A percentile compares a stretch with the other conserved stretches of the same genome.
These are phyloP conservation scores for Schizaphis graminum DNA, from an alignment of 2,888 invertebrate genomes.

Conservation along the genomic window DNA sequence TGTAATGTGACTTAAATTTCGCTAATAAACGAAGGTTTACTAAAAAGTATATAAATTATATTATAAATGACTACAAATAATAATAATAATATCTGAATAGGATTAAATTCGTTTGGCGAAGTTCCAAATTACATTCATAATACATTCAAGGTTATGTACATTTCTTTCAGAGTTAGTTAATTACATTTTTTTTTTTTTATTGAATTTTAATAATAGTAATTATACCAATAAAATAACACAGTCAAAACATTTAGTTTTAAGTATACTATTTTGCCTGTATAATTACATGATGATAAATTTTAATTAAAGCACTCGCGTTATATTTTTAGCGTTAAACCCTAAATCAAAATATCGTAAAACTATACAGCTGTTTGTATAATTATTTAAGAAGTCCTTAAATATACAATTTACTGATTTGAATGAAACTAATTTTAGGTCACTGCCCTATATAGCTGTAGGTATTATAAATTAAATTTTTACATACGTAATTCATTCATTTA, in stretches of 20 bases:
- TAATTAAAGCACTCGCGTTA: not conserved
- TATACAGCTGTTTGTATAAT: not conserved
- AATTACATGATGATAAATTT: not conserved
- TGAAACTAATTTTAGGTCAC: not conserved
- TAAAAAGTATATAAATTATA: not conserved
- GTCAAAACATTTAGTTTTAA: not conserved
- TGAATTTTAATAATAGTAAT: not conserved
- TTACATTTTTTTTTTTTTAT: not conserved
- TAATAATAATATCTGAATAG: not conserved
- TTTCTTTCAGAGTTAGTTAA: not conserved
- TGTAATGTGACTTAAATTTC: not conserved
- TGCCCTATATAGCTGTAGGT: not conserved
- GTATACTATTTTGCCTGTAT: not conserved
- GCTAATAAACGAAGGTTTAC: not conserved
- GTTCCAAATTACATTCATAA: not conserved
- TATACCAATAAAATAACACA: not conserved
- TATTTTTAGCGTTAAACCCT: not conserved
- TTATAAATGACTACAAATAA: not conserved
- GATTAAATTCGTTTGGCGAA: not conserved
- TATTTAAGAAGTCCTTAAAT: not conserved
- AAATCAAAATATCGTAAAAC: not conserved
- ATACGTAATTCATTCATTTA: not conserved
- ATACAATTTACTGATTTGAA: not conserved
- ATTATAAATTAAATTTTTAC: not conserved
- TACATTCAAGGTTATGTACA: not conserved